Evolutionary conservation across 2,113 vertebrate genomes (phyloP), one percentile per base, ranked within the genome.

Genomic region (Xyliphius kryptos): DNA sequence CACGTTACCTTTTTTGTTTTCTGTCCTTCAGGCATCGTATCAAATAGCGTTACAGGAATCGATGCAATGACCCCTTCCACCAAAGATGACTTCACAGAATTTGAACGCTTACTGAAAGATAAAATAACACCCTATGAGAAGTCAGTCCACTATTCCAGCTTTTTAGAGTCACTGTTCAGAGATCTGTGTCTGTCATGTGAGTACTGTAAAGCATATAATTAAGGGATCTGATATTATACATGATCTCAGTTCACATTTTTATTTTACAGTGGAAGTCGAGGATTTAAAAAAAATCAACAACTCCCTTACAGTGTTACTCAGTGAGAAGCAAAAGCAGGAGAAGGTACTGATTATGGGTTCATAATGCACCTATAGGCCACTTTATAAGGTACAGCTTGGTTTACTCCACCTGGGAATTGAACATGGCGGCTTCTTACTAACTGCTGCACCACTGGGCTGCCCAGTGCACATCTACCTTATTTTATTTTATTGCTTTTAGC

Each of bases 261-360:
- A n/a, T 12, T 17, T 54, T 22, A 70, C 61, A 98, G 94, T 99
- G 94, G 95, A 98, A 88, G 80, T 95, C 67, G 96, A 99, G 5
- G 94, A 99, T 76, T 86, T 98, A 85, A 99, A 97, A 90, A 98
- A 97, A 87, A 80, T 99, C 80, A 94, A 89, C 80, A 96, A 89
- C 82, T 91, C 93, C 12, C 72, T 99, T 77, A 91, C 94, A 81
- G 91, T 87, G 63, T 89, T 99, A 78, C 96, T 96, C 83, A 93
- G 88, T 83, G 96, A 99, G 87, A 99, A 99, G 81, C 94, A 95
- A 78, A 99, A 93, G 86, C 94, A 97, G 79, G 96, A 99, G 86
- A 99, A 99, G 88, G 96, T 99, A 77, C 59, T 1, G 43, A 15
- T 32, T n/a, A n/a, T n/a, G n/a, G n/a, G n/a, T n/a, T n/a, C n/a